Evolutionary conservation across 2,113 vertebrate species (phyloP).

Genomic region (Chaenogobius annularis): DNA sequence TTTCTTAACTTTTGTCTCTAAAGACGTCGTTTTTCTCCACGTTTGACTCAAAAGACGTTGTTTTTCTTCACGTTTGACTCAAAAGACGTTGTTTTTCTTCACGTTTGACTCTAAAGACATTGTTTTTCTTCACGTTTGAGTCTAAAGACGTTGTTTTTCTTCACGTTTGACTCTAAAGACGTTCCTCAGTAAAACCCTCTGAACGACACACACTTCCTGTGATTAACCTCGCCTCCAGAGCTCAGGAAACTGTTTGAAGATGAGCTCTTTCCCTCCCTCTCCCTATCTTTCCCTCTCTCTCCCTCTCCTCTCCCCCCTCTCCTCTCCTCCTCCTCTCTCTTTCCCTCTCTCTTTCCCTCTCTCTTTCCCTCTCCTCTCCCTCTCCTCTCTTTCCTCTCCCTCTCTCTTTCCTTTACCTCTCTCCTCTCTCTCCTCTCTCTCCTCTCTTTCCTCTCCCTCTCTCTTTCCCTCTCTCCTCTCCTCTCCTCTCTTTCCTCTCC

Average conservation of each 20-base stretch:
- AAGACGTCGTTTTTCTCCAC: no score
- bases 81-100: no score
- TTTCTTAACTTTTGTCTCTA: no score
- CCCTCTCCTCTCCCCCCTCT: neutral
- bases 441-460: neutral
- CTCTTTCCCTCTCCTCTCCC: neutral
- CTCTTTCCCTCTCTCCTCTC: neutral
- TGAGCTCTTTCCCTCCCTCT: slow-evolving; percentile 12
- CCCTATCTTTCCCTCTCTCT: neutral
- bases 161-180: slow-evolving; percentile 19
- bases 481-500: slow-evolving; percentile 1
- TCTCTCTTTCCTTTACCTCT: neutral
- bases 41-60: no score
- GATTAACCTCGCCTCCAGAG: slow-evolving; percentile 58
- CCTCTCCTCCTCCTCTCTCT: neutral
- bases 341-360: neutral
- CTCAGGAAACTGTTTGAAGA: slow-evolving; percentile 66
- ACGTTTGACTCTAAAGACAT: no score
- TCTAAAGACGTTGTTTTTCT: no score
- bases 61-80: no score
- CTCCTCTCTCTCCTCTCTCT: slow-evolving; percentile 1
- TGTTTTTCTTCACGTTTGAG: no score
- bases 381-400: neutral
- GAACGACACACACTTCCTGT: slow-evolving; percentile 64
- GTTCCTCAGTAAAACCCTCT: neutral